These are phyloP conservation scores for Calidris pygmaea DNA, from an alignment of 2,113 vertebrate genomes.

Conservation along the genomic window DNA sequence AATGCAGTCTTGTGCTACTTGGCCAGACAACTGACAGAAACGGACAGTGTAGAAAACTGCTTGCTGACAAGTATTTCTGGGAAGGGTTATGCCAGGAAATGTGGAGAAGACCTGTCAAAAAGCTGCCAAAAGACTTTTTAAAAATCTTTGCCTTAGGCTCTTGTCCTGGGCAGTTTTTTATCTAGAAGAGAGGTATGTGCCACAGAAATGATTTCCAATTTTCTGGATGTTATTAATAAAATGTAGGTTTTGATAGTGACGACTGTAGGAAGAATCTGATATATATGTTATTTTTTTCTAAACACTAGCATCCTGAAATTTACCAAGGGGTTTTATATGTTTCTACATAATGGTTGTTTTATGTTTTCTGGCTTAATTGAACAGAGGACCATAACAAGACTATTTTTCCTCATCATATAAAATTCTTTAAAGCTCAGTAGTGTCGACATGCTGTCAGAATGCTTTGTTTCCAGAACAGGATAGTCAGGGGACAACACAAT, in stretches of 20 bases:
- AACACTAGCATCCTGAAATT: neutral
- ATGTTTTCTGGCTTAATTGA: constrained; percentile 3
- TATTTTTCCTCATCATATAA: neutral
- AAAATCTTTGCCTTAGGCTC: neutral
- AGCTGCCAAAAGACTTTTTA: neutral
- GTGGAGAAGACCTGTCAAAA: neutral
- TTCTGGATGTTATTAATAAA: neutral
- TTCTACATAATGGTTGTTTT: neutral
- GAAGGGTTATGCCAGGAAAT: neutral
- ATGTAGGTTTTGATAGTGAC: neutral
- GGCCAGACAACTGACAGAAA: neutral
- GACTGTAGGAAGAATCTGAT: neutral
- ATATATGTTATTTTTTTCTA: neutral
- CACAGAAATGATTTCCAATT: neutral
- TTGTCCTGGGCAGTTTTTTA: neutral
- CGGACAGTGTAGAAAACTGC: neutral
- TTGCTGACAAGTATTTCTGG: neutral
- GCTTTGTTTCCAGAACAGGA: neutral
- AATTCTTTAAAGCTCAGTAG: neutral
- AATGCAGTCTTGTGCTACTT: neutral
- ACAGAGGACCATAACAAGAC: neutral
- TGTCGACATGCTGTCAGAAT: neutral
- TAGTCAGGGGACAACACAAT: neutral
- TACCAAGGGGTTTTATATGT: accelerated
- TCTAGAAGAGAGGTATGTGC: neutral